Percentiles rank a stretch among this genome's conserved stretches.
Conservation (phyloP, 2,797 vertebrate species). For the Melanogrammus aeglefinus region DNA sequence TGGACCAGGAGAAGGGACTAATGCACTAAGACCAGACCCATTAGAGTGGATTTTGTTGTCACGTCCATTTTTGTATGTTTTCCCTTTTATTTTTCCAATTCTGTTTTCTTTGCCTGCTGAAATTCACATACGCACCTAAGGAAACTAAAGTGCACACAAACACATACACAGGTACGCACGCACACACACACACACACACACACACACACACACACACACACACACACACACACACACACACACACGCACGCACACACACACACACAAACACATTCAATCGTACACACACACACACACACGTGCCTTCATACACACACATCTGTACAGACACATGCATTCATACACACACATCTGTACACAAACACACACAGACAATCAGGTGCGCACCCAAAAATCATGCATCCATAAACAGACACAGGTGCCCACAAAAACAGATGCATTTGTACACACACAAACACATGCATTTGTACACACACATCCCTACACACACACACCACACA, state of each 20-base stretch:
- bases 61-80: slow-evolving; percentile 25
- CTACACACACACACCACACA: too few species aligned
- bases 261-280: too few species aligned
- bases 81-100: slow-evolving; percentile 16
- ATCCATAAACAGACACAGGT: too few species aligned
- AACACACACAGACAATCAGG: too few species aligned
- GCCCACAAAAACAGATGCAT: slow-evolving; percentile 7
- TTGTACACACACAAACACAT: too few species aligned
- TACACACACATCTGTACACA: too few species aligned
- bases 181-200: slow-evolving; percentile 3
- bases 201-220: too few species aligned
- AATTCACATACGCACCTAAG: slow-evolving; percentile 30
- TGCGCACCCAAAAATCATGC: too few species aligned
- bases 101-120: slow-evolving; percentile 23
- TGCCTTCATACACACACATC: neutral
- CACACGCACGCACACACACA: neutral
- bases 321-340: too few species aligned
- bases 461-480: too few species aligned
- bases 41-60: slow-evolving; percentile 22
- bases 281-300: neutral
- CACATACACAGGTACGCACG: slow-evolving; percentile 29
- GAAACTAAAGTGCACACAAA: slow-evolving; percentile 19
- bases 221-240: neutral
- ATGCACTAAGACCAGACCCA: slow-evolving; percentile 27
- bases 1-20: slow-evolving; percentile 30